Evolutionary conservation across 1,140 invertebrate species (phyloP), one percentile per base, ranked within the genome.

Genomic region (Drosophila sproati): DNA sequence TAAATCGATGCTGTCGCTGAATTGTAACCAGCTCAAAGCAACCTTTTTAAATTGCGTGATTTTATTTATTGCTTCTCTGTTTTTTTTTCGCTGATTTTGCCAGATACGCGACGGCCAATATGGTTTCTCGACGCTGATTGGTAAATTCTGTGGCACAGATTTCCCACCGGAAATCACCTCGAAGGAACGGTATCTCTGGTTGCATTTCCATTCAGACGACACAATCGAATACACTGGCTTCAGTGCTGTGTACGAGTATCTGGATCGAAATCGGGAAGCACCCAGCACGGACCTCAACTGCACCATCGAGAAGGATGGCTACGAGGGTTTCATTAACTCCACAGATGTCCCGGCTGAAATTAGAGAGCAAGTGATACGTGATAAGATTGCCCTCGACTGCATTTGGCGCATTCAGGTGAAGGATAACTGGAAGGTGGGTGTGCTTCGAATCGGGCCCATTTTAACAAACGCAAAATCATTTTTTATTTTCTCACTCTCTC

Each of bases 201-300:
- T 98, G 8, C 94, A 95, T 51, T 98, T 98, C 93, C 95, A 95
- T 60, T 97, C 96, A 1, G 97, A 98, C 82, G 96, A 96, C 63
- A 96, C 95, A 78, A 97, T 98, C 72, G 96, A 98, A 91, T 96
- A 96, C 82, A 93, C 93, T 12, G 97, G 97, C 2, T 98, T 98
- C 92, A 95, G 94, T 74, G 97, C 96, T 2, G 95, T 97, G 2
- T 97, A 96, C 91, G 94, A 93, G 55, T 96, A 94, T 91, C 92
- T 96, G 43, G 93, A 94, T 4, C 93, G 94, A 63, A 94, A 94
- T n/a, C 93, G 93, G 41, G 85, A 93, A 51, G 89, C 86, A 4
- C 82, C 90, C 31, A 91, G 85, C 61, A 92, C 88, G 3, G 92
- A 93, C 57, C 78, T 92, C 8, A 91, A 91, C n/a, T 93, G 92